phyloP scores from a whole-genome alignment of 2,113 vertebrate species.

The Camarhynchus parvulus region DNA sequence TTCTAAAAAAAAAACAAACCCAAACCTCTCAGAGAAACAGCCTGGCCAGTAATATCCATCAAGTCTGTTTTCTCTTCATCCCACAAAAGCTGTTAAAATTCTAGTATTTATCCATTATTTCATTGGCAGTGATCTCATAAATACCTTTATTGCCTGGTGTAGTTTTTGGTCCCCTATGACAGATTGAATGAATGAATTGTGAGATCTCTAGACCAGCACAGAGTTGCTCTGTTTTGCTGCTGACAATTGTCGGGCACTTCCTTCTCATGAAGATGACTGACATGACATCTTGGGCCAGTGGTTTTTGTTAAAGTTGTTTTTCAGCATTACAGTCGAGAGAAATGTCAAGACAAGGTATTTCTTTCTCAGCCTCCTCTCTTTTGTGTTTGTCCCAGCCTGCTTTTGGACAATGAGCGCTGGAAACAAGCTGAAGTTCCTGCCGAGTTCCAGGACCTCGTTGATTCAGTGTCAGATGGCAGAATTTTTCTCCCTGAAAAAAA shows the following conservation, averaged over 20 bases:
- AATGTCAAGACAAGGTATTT: neutral
- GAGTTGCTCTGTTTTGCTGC: neutral
- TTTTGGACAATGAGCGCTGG: conserved; percentile 97
- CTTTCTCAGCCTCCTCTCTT: neutral
- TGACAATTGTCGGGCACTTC: neutral
- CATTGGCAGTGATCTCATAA: neutral
- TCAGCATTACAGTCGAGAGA: neutral
- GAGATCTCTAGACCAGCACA: neutral
- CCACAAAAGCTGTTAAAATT: neutral
- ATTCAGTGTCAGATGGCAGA: conserved; percentile 89
- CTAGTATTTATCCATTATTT: neutral
- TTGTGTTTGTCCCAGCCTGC: conserved; percentile 79
- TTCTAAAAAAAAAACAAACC: neutral
- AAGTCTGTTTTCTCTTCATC: neutral
- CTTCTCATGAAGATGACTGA: neutral
- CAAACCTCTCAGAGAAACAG: neutral
- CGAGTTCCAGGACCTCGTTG: conserved; percentile 95
- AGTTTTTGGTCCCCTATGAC: neutral
- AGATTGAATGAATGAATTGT: neutral
- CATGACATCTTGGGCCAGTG: neutral
- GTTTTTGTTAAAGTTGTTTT: neutral
- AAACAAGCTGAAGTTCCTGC: conserved; percentile 97
- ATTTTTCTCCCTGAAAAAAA: conserved; percentile 92
- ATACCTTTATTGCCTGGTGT: neutral
- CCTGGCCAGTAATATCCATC: neutral